phyloP scores from a whole-genome alignment of 1,140 invertebrate genomes.

The Aradophagus sp. region DNA sequence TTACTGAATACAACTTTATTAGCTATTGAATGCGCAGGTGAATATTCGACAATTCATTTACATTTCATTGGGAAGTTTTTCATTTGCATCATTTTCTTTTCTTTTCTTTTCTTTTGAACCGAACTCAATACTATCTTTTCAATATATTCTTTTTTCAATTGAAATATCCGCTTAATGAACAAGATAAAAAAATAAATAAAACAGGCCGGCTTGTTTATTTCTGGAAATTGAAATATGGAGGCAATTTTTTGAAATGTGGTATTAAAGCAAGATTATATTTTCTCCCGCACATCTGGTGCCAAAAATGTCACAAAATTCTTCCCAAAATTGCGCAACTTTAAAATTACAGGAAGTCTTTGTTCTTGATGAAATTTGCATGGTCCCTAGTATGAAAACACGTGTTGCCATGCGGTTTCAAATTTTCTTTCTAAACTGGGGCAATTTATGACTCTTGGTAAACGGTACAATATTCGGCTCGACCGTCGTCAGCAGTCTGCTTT shows the following conservation, averaged over 20 bases:
- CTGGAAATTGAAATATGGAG: too few relatives aligned
- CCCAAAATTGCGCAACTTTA: constrained; percentile 51
- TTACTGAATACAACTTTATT: constrained; percentile 49
- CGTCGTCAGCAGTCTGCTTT: constrained; percentile 39
- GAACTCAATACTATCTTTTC: too few relatives aligned
- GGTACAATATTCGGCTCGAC: constrained; percentile 62
- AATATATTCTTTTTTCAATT: too few relatives aligned
- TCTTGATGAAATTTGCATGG: constrained; percentile 63
- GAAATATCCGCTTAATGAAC: too few relatives aligned
- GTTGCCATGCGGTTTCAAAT: constrained; percentile 56
- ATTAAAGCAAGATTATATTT: constrained; percentile 24
- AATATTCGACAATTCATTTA: constrained; percentile 21
- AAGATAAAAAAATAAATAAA: too few relatives aligned
- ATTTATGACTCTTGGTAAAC: constrained; percentile 67
- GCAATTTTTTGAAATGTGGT: not conserved
- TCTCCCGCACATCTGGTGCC: constrained; percentile 38
- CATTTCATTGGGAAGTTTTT: constrained; percentile 10
- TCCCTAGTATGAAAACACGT: constrained; percentile 57
- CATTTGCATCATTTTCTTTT: not conserved
- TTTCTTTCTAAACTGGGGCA: constrained; percentile 70
- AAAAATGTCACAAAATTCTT: constrained; percentile 28
- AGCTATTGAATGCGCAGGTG: constrained; percentile 36
- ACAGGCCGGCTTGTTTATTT: too few relatives aligned
- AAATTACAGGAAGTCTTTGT: constrained; percentile 39
- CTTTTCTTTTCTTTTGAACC: too few relatives aligned